A percentile compares a stretch with the other conserved stretches of the same genome.
These are phyloP conservation scores for Coilia nasus DNA, from an alignment of 2,797 vertebrate species.

Conservation along the genomic window DNA sequence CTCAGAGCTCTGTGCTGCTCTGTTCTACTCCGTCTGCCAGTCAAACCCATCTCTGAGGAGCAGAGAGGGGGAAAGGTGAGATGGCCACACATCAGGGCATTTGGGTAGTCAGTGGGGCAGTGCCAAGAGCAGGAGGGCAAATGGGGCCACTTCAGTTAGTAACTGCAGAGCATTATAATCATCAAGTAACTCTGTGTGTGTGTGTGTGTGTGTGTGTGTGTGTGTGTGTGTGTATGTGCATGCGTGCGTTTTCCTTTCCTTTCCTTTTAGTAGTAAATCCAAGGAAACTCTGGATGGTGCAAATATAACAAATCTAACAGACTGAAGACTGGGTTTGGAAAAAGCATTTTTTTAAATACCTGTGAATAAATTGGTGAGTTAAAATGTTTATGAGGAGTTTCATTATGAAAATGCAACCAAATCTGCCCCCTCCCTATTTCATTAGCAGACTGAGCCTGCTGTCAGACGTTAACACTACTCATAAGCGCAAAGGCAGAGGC, in stretches of 20 bases:
- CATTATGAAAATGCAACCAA: not conserved
- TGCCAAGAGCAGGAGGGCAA: not conserved
- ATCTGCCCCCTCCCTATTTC: not conserved
- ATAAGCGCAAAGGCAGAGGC: too few species aligned
- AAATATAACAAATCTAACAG: too few species aligned
- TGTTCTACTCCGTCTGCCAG: not conserved
- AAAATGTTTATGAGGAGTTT: not conserved
- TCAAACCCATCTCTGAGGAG: not conserved
- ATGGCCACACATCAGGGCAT: not conserved
- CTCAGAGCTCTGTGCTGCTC: too few species aligned
- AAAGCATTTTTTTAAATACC: not conserved
- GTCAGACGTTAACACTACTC: too few species aligned
- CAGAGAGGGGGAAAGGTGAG: not conserved
- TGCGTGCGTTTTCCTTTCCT: not conserved
- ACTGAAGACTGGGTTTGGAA: not conserved
- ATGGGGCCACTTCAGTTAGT: not conserved
- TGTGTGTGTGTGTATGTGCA: not conserved
- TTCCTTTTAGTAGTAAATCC: not conserved
- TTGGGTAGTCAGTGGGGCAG: not conserved
- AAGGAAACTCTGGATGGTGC: not conserved
- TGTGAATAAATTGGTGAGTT: not conserved
- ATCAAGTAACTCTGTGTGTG: not conserved
- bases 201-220: constrained; percentile 7
- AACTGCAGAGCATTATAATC: not conserved
- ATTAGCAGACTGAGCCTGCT: not conserved